These are phyloP conservation scores for Disparrhopalites patrizii DNA, from an alignment of 2,888 invertebrate genomes.

Conservation along the genomic window DNA sequence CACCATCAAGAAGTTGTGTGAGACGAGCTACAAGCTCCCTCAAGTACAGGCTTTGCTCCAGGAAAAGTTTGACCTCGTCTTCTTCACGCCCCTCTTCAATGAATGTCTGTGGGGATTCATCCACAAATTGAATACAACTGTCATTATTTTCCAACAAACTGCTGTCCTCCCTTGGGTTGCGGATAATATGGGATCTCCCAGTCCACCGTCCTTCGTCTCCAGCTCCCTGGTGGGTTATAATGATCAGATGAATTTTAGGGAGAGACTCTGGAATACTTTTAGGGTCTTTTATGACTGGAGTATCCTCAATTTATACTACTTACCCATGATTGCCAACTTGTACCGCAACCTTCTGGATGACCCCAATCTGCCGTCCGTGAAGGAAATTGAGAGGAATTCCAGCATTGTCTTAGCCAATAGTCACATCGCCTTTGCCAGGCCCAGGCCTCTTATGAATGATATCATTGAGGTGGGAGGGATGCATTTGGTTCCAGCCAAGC, in stretches of 20 bases:
- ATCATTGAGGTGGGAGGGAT: slow-evolving; percentile 41
- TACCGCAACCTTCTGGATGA: slow-evolving; percentile 11
- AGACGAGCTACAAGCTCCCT: background rate
- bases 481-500: slow-evolving; percentile 66
- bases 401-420: slow-evolving; percentile 47
- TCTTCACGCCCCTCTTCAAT: slow-evolving; percentile 25
- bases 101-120: slow-evolving; percentile 25
- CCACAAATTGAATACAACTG: slow-evolving; percentile 20
- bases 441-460: slow-evolving; percentile 42
- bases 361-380: slow-evolving; percentile 37
- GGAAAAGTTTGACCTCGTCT: slow-evolving; percentile 28
- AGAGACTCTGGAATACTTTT: slow-evolving; percentile 18
- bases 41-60: slow-evolving; percentile 21
- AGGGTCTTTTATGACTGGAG: background rate
- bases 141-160: slow-evolving; percentile 15
- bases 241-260: slow-evolving; percentile 24
- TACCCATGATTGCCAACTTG: slow-evolving; percentile 9
- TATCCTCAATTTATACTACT: background rate
- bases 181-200: slow-evolving; percentile 10
- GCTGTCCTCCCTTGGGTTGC: background rate
- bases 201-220: slow-evolving; percentile 29
- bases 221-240: background rate
- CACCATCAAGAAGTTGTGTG: background rate
- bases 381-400: slow-evolving; percentile 43
- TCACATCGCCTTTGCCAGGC: slow-evolving; percentile 40